A percentile compares a stretch with the other conserved stretches of the same genome.
These are phyloP conservation scores for Capricornis sumatraensis DNA, from an alignment of 2,113 vertebrate genomes.

Conservation along the genomic window DNA sequence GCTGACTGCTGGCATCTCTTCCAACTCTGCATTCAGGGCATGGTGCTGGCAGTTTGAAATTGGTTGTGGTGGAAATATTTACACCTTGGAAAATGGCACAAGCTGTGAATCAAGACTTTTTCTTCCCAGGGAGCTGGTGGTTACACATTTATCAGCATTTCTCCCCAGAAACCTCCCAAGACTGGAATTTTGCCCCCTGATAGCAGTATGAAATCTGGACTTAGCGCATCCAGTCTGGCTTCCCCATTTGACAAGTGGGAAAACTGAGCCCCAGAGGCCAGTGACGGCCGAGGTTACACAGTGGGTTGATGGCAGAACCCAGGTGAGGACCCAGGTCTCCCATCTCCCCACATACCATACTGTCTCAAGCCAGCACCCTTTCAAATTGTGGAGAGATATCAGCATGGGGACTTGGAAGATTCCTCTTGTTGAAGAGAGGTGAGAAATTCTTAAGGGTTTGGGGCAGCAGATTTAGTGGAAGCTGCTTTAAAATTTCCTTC, in stretches of 20 bases:
- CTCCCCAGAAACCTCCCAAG: neutral
- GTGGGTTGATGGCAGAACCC: neutral
- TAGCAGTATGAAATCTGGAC: neutral
- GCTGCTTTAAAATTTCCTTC: neutral
- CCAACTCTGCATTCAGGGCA: neutral
- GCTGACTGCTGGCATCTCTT: neutral
- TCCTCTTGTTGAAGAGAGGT: neutral
- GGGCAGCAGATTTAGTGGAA: neutral
- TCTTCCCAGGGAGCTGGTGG: neutral
- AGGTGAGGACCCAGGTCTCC: neutral
- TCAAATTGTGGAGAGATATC: neutral
- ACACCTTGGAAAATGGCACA: neutral
- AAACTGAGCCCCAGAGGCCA: neutral
- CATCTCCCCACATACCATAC: accelerated
- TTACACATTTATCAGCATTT: neutral
- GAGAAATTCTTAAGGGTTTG: neutral
- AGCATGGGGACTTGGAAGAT: neutral
- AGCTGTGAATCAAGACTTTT: neutral
- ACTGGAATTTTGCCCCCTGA: neutral
- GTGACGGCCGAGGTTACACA: neutral
- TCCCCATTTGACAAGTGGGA: neutral
- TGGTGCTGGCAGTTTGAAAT: neutral
- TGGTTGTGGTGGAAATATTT: neutral
- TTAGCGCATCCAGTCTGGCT: too few species aligned
- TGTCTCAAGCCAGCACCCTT: neutral